Percentiles rank a stretch among this genome's conserved stretches.
These are phyloP conservation scores for Sinocyclocheilus maitianheensis DNA, from an alignment of 2,113 vertebrate species.

Conservation along the genomic window DNA sequence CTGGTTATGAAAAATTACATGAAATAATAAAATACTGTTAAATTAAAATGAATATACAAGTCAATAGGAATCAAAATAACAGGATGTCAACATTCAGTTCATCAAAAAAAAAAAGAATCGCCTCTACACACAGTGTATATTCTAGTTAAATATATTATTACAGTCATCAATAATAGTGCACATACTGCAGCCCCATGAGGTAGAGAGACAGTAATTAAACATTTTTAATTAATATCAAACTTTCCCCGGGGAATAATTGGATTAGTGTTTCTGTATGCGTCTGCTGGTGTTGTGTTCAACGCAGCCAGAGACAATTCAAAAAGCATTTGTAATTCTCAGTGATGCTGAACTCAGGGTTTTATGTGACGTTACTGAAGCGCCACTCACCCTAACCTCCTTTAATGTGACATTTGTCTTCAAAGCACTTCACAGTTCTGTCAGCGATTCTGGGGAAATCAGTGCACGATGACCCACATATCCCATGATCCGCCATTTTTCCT, in stretches of 20 bases:
- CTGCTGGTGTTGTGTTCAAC: constrained; percentile 15
- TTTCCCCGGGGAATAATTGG: constrained; percentile 16
- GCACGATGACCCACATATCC: constrained; percentile 71
- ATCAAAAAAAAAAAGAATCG: too few species aligned
- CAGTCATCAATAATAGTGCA: neutral
- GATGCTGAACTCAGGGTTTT: constrained; percentile 44
- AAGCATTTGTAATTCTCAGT: constrained; percentile 62
- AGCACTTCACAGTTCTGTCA: constrained; percentile 69
- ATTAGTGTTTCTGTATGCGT: neutral
- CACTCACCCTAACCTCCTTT: constrained; percentile 63
- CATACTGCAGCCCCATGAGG: neutral
- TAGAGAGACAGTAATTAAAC: constrained; percentile 18
- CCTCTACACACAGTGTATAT: neutral
- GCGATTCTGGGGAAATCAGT: constrained; percentile 63
- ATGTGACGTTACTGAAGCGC: constrained; percentile 20
- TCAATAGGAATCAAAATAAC: too few species aligned
- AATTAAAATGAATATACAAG: too few species aligned
- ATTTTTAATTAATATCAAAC: constrained; percentile 30
- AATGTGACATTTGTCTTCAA: constrained; percentile 73
- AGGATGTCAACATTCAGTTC: neutral
- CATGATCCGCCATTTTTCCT: constrained; percentile 65
- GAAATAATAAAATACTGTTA: too few species aligned
- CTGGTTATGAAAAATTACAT: too few species aligned
- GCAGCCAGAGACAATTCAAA: neutral
- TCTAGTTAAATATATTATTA: neutral